Base-by-base conservation (phyloP, 2,888 invertebrate species). In the Priocnemis perturbator region DNA sequence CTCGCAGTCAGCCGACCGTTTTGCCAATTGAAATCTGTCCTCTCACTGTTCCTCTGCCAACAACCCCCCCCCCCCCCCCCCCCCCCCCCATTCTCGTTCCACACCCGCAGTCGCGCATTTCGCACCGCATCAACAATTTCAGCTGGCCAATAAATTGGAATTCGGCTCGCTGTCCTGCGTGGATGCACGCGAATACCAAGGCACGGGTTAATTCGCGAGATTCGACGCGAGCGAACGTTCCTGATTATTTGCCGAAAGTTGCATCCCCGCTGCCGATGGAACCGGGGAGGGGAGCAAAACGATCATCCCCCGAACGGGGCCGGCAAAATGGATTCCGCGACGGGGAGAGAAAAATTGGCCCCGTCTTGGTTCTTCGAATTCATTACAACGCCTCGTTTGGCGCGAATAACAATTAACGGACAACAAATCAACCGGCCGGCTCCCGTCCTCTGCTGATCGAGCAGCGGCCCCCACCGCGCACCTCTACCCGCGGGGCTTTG, bases 11-110 rank as follows among this genome's bases (percentile, higher is more conserved):
- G 60, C 62, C 66, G 69, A 79, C 78, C 82, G 73, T 74, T 82
- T 79, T 74, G 70, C 61, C 74, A 73, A 76, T 79, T 77, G 69
- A 61, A 79, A 77, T 73, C 74, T 70, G 77, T 68, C 67, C 64
- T 62, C 44, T 50, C 48, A 37, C 71, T 57, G 58, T 71, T 57
- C 52, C 26, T 47, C 47, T 45, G 1, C 20, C 30, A 4, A 4
- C 17, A 44, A 45, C n/a, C 26, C 9, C 20, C 58, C 15, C 21
- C 37, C 55, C 17, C 5, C 60, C 45, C 62, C 19, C 45, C 30
- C 30, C 47, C 19, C 60, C 21, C 21, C 37, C 14, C 4, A 37
- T 37, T 74, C 67, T 69, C 68, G 67, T 73, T 69, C 68, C 61
- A 59, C 17, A 19, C 15, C 20, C 53, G 47, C 61, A 11, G 21